These are phyloP conservation scores for Acronicta psi DNA, from an alignment of 2,888 invertebrate genomes.

Conservation along the genomic window DNA sequence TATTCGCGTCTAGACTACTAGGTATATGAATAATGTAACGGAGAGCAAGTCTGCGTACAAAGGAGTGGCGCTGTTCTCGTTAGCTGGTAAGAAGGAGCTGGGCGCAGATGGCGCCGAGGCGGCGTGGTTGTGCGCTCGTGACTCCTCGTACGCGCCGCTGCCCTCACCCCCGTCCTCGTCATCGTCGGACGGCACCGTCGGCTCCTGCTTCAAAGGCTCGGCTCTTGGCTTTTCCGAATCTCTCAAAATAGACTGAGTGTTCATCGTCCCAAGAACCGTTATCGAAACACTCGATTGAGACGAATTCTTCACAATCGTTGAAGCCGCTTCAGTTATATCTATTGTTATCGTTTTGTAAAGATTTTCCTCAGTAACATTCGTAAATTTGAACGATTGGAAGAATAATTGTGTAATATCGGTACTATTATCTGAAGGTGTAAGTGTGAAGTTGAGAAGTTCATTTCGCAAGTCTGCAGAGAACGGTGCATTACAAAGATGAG, in stretches of 20 bases:
- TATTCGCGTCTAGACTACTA: constrained; percentile 57
- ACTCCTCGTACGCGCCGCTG: constrained; percentile 77
- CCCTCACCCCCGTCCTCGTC: constrained; percentile 84
- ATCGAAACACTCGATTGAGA: constrained; percentile 52
- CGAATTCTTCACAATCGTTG: constrained; percentile 42
- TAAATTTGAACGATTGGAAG: constrained; percentile 67
- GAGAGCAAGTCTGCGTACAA: constrained; percentile 36
- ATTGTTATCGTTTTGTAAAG: constrained; percentile 69
- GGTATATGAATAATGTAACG: constrained; percentile 49
- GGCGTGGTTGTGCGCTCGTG: constrained; percentile 66
- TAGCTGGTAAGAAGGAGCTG: constrained; percentile 79
- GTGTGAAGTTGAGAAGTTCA: constrained; percentile 72
- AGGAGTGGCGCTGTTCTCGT: constrained; percentile 68
- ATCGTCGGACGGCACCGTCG: constrained; percentile 80
- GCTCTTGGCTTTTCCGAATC: constrained; percentile 67
- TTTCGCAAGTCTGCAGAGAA: constrained; percentile 68
- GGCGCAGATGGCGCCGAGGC: constrained; percentile 81
- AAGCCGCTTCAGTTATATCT: constrained; percentile 40
- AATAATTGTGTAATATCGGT: constrained; percentile 67
- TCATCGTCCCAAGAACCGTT: constrained; percentile 43
- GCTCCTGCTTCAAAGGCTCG: constrained; percentile 77
- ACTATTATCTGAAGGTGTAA: constrained; percentile 52
- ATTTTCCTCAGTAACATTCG: constrained; percentile 65
- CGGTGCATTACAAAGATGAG: constrained; percentile 76
- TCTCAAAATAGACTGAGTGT: constrained; percentile 44